Percentiles rank a stretch among this genome's conserved stretches.
Conservation (phyloP, 1,140 invertebrate species). For the Vanessa tameamea region DNA sequence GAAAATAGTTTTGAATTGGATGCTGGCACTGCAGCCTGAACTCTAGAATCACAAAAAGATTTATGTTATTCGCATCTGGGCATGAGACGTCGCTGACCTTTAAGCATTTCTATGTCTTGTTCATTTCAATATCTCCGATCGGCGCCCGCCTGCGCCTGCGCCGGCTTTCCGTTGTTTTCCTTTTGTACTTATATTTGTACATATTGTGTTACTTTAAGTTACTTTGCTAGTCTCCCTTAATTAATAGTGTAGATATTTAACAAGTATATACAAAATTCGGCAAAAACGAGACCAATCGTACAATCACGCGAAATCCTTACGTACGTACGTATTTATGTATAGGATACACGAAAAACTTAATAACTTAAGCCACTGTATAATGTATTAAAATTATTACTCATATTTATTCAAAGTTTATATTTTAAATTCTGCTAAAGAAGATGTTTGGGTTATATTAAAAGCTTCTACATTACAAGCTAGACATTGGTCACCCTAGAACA, state of each 20-base stretch:
- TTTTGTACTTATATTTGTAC: slow-evolving; percentile 20
- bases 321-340: too few species aligned
- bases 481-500: too few species aligned
- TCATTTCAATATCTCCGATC: slow-evolving; percentile 46
- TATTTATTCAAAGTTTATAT: too few species aligned
- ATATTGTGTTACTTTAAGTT: slow-evolving; percentile 18
- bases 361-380: too few species aligned
- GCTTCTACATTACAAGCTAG: too few species aligned
- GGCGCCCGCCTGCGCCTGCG: slow-evolving; percentile 29
- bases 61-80: slow-evolving; percentile 37
- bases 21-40: background rate
- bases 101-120: slow-evolving; percentile 46
- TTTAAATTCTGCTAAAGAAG: too few species aligned
- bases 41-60: slow-evolving; percentile 26
- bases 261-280: too few species aligned
- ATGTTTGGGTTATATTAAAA: too few species aligned
- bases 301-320: too few species aligned
- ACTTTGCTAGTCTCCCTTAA: background rate
- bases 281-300: too few species aligned
- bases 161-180: slow-evolving; percentile 24
- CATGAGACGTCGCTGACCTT: slow-evolving; percentile 54
- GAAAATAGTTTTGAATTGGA: background rate
- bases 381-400: too few species aligned
- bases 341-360: too few species aligned
- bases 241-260: background rate